Evolutionary conservation across 2,797 vertebrate genomes (phyloP).

Genomic region (Gobio occitaniae): DNA sequence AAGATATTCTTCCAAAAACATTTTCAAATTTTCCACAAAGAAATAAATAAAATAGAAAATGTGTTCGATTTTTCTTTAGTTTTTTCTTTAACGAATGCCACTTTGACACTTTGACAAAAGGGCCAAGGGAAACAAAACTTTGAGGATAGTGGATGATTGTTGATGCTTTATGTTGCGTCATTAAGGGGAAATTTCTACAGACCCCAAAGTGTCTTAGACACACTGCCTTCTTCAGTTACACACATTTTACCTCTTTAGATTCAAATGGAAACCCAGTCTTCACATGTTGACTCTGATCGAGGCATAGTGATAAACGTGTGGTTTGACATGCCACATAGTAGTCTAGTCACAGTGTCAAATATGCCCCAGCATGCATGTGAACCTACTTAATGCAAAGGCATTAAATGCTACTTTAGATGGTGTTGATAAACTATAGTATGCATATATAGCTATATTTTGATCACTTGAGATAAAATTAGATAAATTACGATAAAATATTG

Average conservation of each 20-base stretch:
- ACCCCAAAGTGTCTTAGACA: not conserved
- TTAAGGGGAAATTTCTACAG: slow-evolving; percentile 6
- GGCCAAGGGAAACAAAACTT: not conserved
- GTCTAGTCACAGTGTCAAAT: not conserved
- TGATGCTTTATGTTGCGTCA: not conserved
- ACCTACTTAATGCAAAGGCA: not conserved
- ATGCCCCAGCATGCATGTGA: slow-evolving; percentile 25
- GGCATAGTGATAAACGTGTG: slow-evolving; percentile 48
- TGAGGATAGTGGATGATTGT: not conserved
- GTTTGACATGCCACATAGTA: slow-evolving; percentile 46
- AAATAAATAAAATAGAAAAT: not conserved
- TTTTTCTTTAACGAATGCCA: not conserved
- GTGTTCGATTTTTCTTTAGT: not conserved
- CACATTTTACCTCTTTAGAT: slow-evolving; percentile 22
- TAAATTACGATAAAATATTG: too few relatives aligned
- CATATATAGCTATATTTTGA: too few relatives aligned
- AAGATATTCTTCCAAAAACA: not conserved
- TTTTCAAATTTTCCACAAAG: not conserved
- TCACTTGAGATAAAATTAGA: too few relatives aligned
- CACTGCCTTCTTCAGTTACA: not conserved
- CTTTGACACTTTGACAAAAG: not conserved
- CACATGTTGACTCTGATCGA: slow-evolving; percentile 37
- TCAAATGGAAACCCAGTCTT: slow-evolving; percentile 32
- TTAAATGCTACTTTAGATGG: not conserved
- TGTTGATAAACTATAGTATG: not conserved